phyloP scores from a whole-genome alignment of 2,888 invertebrate genomes.

The Pristionchus exspectatus region DNA sequence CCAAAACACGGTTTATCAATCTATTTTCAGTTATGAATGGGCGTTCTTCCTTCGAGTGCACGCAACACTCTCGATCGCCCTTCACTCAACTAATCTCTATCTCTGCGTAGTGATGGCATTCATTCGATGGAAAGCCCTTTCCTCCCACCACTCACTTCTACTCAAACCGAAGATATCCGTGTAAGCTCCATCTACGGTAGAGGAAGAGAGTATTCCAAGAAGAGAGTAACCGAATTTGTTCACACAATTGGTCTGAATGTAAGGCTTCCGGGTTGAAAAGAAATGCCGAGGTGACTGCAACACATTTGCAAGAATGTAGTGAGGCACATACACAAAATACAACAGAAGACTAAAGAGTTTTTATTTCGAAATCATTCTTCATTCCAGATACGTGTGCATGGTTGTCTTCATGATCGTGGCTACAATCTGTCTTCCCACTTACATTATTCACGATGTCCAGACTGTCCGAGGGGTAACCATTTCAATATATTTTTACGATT shows the following conservation, averaged over 20 bases:
- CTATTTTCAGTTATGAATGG: conserved; percentile 60
- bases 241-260: not conserved
- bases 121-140: conserved; percentile 55
- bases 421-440: conserved; percentile 54
- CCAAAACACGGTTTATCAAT: not conserved
- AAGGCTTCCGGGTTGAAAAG: conserved; percentile 2
- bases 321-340: not conserved
- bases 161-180: conserved; percentile 53
- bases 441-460: conserved; percentile 55
- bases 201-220: not conserved
- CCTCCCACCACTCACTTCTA: conserved; percentile 8
- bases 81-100: conserved; percentile 66
- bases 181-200: conserved; percentile 6
- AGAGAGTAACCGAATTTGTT: not conserved
- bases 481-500: too few relatives aligned
- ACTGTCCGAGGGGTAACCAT: not conserved
- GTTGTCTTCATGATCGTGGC: conserved; percentile 48
- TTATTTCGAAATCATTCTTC: not conserved
- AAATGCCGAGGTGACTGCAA: not conserved
- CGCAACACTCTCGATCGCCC: conserved; percentile 60
- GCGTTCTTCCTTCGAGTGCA: conserved; percentile 63
- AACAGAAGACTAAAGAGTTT: not conserved
- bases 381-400: conserved; percentile 53
- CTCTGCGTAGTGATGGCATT: conserved; percentile 59
- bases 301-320: not conserved